Base-by-base conservation (phyloP, 2,888 invertebrate genomes). In the Chymomyza amoena region DNA sequence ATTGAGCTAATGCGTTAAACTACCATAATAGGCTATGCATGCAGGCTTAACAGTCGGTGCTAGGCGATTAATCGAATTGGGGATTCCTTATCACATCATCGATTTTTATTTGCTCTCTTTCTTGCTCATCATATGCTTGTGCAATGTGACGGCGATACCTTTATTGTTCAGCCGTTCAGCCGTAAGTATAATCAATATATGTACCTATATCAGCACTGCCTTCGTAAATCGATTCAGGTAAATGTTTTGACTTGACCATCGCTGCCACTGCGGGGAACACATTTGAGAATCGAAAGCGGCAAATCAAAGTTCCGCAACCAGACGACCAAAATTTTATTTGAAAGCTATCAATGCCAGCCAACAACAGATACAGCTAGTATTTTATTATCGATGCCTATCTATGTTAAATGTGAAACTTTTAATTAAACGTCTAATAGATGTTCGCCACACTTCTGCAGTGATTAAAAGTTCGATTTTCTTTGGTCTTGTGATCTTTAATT, bases 351-450 rank as follows among this genome's bases (percentile, higher is more conserved):
- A 76, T 68, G 76, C 70, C 72, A 73, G 76, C 70, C 72, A 73
- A 77, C 73, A 80, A 70, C 72, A 61, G 69, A 39, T 64, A 54
- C 45, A 36, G 45, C 16, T 56, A 56, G 2, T 20, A 20, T 56
- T 56, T 59, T 32, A n/a, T 18, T 59, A 36, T 32, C 32, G 5
- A 52, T n/a, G 45, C 32, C 54, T 52, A 36, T 54, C 20, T 57
- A 20, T 39, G 65, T 51, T 69, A 69, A 75, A 74, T 88, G 87
- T 77, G 75, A 85, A 85, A 85, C 87, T 85, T 85, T 85, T 85
- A 88, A 85, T 85, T 85, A 85, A 85, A 81, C 66, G 84, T 65
- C 75, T 85, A 85, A 85, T 85, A 84, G 88, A 86, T 86, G 84
- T 88, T 84, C 84, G 88, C 79, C 84, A 86, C 75, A 82, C 70